These are phyloP conservation scores for Habrosyne pyritoides DNA, from an alignment of 2,888 invertebrate genomes.

Conservation along the genomic window DNA sequence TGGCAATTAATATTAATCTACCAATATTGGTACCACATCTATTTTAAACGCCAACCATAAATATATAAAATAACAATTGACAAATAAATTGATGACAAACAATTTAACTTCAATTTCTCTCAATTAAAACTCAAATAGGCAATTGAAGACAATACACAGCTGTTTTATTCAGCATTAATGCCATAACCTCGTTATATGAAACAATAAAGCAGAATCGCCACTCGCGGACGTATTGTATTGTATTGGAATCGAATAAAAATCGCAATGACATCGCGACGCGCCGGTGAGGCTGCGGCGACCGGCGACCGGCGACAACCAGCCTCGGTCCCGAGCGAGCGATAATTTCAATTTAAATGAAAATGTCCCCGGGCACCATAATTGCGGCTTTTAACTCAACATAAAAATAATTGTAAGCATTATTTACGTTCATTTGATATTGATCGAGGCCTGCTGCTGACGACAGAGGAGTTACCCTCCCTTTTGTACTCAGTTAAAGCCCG, in stretches of 20 bases:
- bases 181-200: constrained; percentile 17
- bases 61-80: no score
- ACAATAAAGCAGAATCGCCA: constrained; percentile 28
- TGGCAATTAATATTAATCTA: no score
- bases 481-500: not conserved
- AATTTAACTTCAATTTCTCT: not conserved
- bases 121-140: not conserved
- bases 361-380: constrained; percentile 27
- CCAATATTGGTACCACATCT: no score
- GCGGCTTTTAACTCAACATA: constrained; percentile 23
- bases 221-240: constrained; percentile 29
- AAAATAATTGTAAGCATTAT: constrained; percentile 19
- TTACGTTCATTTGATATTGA: not conserved
- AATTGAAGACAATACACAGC: not conserved
- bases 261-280: constrained; percentile 14
- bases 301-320: not conserved
- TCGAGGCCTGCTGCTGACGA: not conserved
- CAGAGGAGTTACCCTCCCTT: not conserved
- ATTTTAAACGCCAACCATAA: no score
- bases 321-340: constrained; percentile 15
- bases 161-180: not conserved
- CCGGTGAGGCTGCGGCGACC: not conserved
- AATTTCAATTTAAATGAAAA: constrained; percentile 40
- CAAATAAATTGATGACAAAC: not conserved
- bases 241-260: constrained; percentile 38